phyloP scores from a whole-genome alignment of 2,113 vertebrate species.

The Triplophysa tibetana region DNA sequence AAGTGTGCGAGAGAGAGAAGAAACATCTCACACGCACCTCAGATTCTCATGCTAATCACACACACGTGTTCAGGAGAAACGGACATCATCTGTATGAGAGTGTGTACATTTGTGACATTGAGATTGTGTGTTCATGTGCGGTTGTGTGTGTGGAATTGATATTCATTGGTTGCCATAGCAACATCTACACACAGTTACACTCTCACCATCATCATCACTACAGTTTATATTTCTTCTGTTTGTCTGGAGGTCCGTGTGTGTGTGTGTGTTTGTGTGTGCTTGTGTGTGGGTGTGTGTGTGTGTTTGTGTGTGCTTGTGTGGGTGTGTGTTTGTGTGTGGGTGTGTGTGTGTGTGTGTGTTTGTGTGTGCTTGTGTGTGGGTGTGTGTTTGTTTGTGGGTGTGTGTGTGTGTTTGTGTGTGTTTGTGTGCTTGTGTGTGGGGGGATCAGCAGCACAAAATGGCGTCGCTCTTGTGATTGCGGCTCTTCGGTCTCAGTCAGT shows the following conservation, averaged over 20 bases:
- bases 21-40: not conserved
- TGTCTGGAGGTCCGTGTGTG: not conserved
- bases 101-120: constrained; percentile 7
- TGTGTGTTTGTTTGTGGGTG: too few species aligned
- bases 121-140: constrained; percentile 13
- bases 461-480: not conserved
- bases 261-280: too few species aligned
- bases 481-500: not conserved
- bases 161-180: constrained; percentile 69
- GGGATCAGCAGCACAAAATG: constrained; percentile 12
- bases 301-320: not conserved
- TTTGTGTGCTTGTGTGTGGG: not conserved
- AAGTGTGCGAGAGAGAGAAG: not conserved
- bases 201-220: not conserved
- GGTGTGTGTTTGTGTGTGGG: not conserved
- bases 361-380: not conserved
- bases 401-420: not conserved
- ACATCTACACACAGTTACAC: constrained; percentile 56
- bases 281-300: not conserved
- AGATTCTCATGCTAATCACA: constrained; percentile 23
- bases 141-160: constrained; percentile 13
- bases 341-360: too few species aligned
- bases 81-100: too few species aligned
- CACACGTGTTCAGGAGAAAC: not conserved
- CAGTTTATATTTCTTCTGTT: not conserved